Conservation (phyloP, 2,113 vertebrate genomes). For the Atractosteus spatula region DNA sequence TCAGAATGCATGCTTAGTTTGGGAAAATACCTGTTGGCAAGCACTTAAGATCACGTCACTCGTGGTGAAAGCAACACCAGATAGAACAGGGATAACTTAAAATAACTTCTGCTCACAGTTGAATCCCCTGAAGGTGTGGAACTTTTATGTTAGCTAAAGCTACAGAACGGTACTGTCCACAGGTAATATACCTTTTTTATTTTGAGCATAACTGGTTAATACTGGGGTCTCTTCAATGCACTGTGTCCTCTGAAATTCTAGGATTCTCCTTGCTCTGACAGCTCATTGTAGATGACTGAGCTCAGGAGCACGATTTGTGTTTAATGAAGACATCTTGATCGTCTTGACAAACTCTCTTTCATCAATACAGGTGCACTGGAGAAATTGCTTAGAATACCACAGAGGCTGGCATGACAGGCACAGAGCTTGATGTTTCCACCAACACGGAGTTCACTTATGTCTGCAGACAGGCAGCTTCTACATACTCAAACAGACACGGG, state of each 20-base stretch:
- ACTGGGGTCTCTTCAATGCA: background rate
- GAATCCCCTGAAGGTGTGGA: constrained; percentile 20
- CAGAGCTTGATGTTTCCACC: constrained; percentile 2
- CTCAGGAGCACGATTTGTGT: constrained; percentile 10
- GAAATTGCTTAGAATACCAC: background rate
- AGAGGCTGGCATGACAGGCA: background rate
- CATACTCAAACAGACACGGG: background rate
- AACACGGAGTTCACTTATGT: constrained; percentile 5
- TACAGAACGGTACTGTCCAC: too few species aligned
- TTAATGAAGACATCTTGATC: constrained; percentile 40
- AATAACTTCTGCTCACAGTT: constrained; percentile 31
- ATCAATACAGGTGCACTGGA: constrained; percentile 17
- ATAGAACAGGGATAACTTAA: constrained; percentile 26
- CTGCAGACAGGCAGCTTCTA: constrained; percentile 16
- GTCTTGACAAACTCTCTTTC: constrained; percentile 38
- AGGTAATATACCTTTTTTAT: too few species aligned
- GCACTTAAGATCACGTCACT: background rate
- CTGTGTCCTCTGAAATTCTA: background rate
- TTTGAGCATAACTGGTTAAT: too few species aligned
- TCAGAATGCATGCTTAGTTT: background rate
- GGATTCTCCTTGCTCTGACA: constrained; percentile 3
- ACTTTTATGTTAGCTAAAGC: constrained; percentile 16
- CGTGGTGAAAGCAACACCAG: constrained; percentile 10
- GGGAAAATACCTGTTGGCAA: constrained; percentile 7
- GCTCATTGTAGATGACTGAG: constrained; percentile 27